Conservation (phyloP, 2,113 vertebrate species). For the Mastomys coucha region DNA sequence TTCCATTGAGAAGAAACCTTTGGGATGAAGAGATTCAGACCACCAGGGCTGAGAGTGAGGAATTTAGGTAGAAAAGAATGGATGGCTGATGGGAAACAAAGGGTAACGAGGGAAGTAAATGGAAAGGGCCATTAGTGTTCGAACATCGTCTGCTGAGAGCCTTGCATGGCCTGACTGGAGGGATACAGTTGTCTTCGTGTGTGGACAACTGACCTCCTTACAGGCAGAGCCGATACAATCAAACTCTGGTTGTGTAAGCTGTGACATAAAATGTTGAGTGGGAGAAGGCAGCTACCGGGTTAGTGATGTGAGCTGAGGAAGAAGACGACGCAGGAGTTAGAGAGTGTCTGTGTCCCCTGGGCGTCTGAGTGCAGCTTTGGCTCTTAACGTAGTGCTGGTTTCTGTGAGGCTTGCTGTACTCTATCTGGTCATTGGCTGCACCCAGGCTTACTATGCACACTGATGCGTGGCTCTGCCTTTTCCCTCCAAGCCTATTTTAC, state of each 20-base stretch:
- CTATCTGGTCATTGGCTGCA: neutral
- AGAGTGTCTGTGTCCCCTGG: fast-evolving
- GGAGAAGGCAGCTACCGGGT: neutral
- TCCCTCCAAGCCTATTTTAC: neutral
- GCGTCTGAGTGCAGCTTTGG: neutral
- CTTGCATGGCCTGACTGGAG: neutral
- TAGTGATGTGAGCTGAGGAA: neutral
- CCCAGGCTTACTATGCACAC: neutral
- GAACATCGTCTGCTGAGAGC: fast-evolving
- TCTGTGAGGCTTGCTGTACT: neutral
- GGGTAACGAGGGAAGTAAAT: neutral
- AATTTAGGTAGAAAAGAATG: neutral
- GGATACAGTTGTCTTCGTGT: neutral
- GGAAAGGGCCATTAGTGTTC: fast-evolving
- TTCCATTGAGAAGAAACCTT: slow-evolving; percentile 13
- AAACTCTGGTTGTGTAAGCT: neutral
- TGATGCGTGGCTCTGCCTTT: neutral
- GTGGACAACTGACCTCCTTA: neutral
- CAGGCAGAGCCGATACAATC: neutral
- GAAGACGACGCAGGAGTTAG: neutral
- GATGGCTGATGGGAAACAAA: neutral
- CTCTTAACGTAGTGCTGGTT: neutral
- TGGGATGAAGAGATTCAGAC: neutral
- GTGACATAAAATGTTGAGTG: fast-evolving
- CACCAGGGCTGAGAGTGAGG: neutral